Percentiles rank a stretch among this genome's conserved stretches.
phyloP scores from a whole-genome alignment of 1,140 invertebrate genomes.

The Gonioctena quinquepunctata region DNA sequence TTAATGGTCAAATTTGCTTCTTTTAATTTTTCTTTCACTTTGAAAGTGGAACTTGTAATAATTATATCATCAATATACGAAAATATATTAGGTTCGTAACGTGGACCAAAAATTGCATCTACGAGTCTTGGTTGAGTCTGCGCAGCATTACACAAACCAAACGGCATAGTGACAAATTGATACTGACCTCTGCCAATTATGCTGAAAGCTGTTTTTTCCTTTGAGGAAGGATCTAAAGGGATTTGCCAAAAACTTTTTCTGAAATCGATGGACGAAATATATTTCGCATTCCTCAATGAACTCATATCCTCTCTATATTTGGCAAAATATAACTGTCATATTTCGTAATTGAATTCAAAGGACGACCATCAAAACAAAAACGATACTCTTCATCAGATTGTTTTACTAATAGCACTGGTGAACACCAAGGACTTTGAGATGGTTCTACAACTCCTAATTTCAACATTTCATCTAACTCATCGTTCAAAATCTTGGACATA shows the following conservation, averaged over 20 bases:
- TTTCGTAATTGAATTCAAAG: conserved; percentile 41
- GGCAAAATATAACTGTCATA: conserved; percentile 45
- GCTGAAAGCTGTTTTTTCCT: conserved; percentile 50
- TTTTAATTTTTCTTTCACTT: background rate
- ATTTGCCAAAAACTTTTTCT: conserved; percentile 52
- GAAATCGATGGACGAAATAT: conserved; percentile 49
- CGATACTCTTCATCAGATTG: conserved; percentile 20
- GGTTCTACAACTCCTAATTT: conserved; percentile 26
- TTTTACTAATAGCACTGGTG: conserved; percentile 27
- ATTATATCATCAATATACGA: conserved; percentile 50
- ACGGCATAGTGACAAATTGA: conserved; percentile 45
- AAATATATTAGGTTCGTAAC: conserved; percentile 28
- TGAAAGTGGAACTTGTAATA: conserved; percentile 22
- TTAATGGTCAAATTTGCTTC: conserved; percentile 6
- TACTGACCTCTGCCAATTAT: conserved; percentile 31
- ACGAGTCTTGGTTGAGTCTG: conserved; percentile 49
- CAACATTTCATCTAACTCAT: conserved; percentile 32
- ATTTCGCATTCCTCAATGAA: conserved; percentile 41
- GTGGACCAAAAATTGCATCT: conserved; percentile 36
- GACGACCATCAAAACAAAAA: conserved; percentile 51
- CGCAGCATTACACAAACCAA: conserved; percentile 46
- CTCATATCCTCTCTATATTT: conserved; percentile 43
- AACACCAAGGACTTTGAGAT: conserved; percentile 26
- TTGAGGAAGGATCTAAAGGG: conserved; percentile 28
- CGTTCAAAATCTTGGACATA: conserved; percentile 26